phyloP scores from a whole-genome alignment of 2,113 vertebrate species.

The Amazona vittata region DNA sequence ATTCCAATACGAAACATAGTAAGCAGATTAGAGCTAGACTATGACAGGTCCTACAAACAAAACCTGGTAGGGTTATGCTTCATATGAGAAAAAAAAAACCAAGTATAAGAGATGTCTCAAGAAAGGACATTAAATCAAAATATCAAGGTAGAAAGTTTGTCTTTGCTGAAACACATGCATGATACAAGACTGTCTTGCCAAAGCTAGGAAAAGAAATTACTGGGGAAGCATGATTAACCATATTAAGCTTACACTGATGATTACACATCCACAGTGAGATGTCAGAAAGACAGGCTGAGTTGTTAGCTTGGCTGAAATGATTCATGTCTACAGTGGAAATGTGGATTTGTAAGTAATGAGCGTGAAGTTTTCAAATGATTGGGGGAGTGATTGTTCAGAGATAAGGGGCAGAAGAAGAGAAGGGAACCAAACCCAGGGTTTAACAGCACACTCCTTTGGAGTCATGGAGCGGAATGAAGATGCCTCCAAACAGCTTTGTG shows the following conservation, averaged over 20 bases:
- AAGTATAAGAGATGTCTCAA: background rate
- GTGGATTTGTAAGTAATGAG: background rate
- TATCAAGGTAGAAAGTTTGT: background rate
- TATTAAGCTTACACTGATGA: background rate
- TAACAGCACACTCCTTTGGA: background rate
- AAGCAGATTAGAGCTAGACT: background rate
- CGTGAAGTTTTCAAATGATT: background rate
- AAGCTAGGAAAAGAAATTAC: background rate
- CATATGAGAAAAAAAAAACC: background rate
- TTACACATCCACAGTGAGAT: background rate
- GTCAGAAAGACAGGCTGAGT: background rate
- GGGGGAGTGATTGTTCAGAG: background rate
- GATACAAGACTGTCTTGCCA: background rate
- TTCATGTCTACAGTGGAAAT: constrained; percentile 2
- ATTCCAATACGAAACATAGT: background rate
- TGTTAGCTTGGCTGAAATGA: background rate
- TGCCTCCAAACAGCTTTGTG: background rate
- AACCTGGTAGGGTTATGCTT: background rate
- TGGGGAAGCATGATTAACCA: background rate
- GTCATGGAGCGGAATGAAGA: background rate
- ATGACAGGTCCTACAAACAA: background rate
- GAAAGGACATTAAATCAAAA: background rate
- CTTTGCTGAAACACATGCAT: background rate
- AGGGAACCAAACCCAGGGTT: background rate
- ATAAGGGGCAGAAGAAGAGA: background rate